Conservation (phyloP, 2,113 vertebrate species). For the Marmota monax region DNA sequence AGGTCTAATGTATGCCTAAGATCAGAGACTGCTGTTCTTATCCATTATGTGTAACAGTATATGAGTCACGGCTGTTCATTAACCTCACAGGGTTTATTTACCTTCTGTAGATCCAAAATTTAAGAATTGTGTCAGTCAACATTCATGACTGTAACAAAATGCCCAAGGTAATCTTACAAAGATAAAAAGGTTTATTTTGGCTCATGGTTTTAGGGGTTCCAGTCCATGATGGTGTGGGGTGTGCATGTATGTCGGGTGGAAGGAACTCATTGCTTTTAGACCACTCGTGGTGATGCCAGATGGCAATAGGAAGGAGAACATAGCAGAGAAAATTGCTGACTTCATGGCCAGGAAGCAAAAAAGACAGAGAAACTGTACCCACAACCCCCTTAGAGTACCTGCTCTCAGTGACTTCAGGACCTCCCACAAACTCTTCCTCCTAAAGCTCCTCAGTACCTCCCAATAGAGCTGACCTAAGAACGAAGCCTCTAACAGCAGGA, state of each 20-base stretch:
- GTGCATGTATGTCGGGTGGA: too few species aligned
- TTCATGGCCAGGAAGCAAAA: background rate
- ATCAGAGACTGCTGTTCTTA: background rate
- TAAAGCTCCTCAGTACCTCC: background rate
- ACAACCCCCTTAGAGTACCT: background rate
- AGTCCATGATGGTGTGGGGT: background rate
- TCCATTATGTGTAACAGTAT: background rate
- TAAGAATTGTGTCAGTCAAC: background rate
- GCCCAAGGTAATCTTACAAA: background rate
- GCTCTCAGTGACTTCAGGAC: background rate
- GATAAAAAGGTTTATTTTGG: background rate
- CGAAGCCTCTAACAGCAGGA: background rate
- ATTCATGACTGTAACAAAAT: conserved; percentile 8
- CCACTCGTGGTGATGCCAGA: background rate
- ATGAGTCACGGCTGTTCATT: background rate
- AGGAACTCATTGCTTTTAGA: background rate
- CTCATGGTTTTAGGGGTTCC: background rate
- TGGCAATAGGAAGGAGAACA: background rate
- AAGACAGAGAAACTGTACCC: background rate
- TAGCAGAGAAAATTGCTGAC: background rate
- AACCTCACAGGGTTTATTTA: background rate
- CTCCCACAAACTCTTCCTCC: background rate
- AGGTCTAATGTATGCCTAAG: background rate
- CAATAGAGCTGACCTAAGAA: background rate
- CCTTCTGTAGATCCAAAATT: background rate